A percentile compares a stretch with the other conserved stretches of the same genome.
These are phyloP conservation scores for Xiphophorus birchmanni DNA, from an alignment of 2,797 vertebrate genomes.

Conservation along the genomic window DNA sequence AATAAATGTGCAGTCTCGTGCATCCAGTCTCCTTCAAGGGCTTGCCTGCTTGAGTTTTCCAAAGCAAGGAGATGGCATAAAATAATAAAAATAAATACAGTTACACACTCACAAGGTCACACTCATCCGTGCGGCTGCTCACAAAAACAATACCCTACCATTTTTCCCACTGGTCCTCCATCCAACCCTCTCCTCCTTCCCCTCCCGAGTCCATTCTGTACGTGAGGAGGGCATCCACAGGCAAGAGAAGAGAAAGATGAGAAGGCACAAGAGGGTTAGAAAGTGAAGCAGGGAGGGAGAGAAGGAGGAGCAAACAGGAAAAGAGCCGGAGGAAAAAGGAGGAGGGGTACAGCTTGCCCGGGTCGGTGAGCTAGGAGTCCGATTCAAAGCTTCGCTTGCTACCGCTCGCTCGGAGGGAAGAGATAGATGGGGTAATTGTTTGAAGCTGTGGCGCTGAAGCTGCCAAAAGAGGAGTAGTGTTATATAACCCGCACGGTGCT, in stretches of 20 bases:
- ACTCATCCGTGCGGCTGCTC: slow-evolving; percentile 52
- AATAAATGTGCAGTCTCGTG: slow-evolving; percentile 36
- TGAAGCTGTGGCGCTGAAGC: slow-evolving; percentile 42
- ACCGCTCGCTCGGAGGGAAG: slow-evolving; percentile 39
- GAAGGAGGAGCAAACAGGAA: slow-evolving; percentile 52
- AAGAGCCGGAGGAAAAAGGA: slow-evolving; percentile 46
- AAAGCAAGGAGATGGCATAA: slow-evolving; percentile 32
- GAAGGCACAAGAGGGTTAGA: slow-evolving; percentile 47
- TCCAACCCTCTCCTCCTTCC: slow-evolving; percentile 92
- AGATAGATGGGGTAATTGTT: slow-evolving; percentile 35
- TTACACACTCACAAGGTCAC: slow-evolving; percentile 65
- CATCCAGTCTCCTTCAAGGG: slow-evolving; percentile 70
- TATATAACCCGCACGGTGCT: slow-evolving; percentile 65
- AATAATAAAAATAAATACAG: slow-evolving; percentile 31
- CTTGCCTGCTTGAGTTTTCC: slow-evolving; percentile 52
- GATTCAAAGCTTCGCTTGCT: slow-evolving; percentile 45
- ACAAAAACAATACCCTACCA: slow-evolving; percentile 83
- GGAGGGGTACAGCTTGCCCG: slow-evolving; percentile 55
- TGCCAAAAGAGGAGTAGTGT: slow-evolving; percentile 46
- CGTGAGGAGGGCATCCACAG: slow-evolving; percentile 81
- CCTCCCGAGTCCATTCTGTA: slow-evolving; percentile 91
- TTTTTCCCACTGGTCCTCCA: slow-evolving; percentile 99
- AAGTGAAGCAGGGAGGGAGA: slow-evolving; percentile 54
- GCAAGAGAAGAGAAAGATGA: slow-evolving; percentile 48
- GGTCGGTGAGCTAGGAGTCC: slow-evolving; percentile 65